phyloP scores from a whole-genome alignment of 1,140 invertebrate species.

The Leptinotarsa undecemlineata region DNA sequence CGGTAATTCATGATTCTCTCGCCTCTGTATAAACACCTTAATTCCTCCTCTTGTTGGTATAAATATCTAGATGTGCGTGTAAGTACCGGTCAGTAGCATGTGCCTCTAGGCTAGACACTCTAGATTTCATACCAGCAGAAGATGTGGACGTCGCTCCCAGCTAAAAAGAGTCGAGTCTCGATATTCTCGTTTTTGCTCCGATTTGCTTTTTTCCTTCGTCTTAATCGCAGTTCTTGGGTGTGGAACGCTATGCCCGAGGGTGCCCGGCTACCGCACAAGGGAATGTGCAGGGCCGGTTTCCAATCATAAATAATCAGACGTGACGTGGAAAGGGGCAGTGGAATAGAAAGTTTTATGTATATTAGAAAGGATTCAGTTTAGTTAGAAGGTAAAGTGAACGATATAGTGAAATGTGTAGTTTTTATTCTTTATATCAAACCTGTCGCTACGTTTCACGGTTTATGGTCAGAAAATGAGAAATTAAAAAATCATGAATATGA shows the following conservation, averaged over 20 bases:
- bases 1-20: conserved; percentile 9
- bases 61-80: conserved; percentile 25
- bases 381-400: not conserved
- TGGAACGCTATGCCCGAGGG: conserved; percentile 19
- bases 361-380: conserved; percentile 2
- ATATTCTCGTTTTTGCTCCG: conserved; percentile 29
- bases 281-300: conserved; percentile 17
- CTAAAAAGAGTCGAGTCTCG: conserved; percentile 13
- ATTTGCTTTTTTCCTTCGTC: conserved; percentile 18
- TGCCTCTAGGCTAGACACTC: conserved; percentile 23
- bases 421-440: not conserved
- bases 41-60: conserved; percentile 10
- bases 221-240: conserved; percentile 24
- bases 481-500: too few species aligned
- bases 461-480: too few species aligned
- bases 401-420: not conserved
- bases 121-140: conserved; percentile 28
- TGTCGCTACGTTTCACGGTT: too few species aligned
- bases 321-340: not conserved
- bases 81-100: conserved; percentile 29
- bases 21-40: conserved; percentile 14
- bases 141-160: conserved; percentile 16
- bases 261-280: conserved; percentile 21
- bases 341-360: conserved; percentile 1
- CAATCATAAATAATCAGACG: not conserved